Base-by-base conservation (phyloP, 2,797 vertebrate genomes). In the Trachops cirrhosus region DNA sequence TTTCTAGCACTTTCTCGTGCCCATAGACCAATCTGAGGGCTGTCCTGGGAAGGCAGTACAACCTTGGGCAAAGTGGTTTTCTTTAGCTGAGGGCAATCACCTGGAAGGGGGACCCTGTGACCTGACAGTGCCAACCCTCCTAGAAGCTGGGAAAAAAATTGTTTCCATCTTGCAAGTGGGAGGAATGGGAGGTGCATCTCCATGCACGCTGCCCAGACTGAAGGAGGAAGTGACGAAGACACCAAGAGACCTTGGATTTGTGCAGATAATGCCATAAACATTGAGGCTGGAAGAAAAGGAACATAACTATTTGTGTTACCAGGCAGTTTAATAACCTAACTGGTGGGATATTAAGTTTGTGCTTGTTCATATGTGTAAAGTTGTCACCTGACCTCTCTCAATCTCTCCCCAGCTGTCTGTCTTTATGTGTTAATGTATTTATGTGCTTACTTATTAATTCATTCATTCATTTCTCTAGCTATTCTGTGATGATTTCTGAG, bases 161-260 rank as follows among this genome's bases (percentile, higher is more conserved):
- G 9, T 15, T 73, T 64, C 50, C 26, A 1, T 41, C 34, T 48
- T 54, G 52, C 78, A 71, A 86, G 34, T 21, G 2, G 39, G 0
- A 79, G 4, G 1, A 19, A 2, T 21, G 19, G 11, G 18, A 6
- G 32, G 52, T 39, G 4, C 9, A 19, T 9, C 4, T 19, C 4
- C 12, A 3, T 5, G 3, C 46, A 3, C 7, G 10, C 2, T 26
- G 14, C 5, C 5, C 1, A 2, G 37, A 8, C 4, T 82, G 29
- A 41, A 88, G 37, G 37, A 78, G 37, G n/a, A 70, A 29, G 29
- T 62, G 41, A 52, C 1, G 5, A 54, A 82, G 52, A 52, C 21
- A 26, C 12, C 3, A 4, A 50, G 41, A 18, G 32, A 50, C 22
- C 29, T 54, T 79, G 37, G 24, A 19, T 91, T 82, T 91, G 9